A percentile compares a stretch with the other conserved stretches of the same genome.
phyloP scores from a whole-genome alignment of 1,140 invertebrate genomes.

The Acromyrmex heyeri region DNA sequence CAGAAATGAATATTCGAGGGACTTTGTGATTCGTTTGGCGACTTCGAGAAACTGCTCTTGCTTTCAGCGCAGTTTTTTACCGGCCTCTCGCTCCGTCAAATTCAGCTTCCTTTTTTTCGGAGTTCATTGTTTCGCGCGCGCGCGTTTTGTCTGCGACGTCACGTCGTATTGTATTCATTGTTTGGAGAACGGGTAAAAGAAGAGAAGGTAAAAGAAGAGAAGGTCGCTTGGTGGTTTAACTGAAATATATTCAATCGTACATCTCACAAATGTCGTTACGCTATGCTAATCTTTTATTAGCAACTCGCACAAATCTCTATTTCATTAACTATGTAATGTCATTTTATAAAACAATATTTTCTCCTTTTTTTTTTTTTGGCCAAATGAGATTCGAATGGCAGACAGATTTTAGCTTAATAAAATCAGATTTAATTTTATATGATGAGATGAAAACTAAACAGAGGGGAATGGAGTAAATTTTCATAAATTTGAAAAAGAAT shows the following conservation, averaged over 20 bases:
- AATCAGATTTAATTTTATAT: not conserved
- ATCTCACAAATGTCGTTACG: constrained; percentile 2
- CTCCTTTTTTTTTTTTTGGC: no score
- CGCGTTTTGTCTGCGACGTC: constrained; percentile 71
- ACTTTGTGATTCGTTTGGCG: constrained; percentile 46
- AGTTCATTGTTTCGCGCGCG: constrained; percentile 66
- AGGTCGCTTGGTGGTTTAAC: constrained; percentile 29
- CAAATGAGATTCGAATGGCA: not conserved
- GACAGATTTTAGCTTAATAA: not conserved
- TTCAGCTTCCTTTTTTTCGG: constrained; percentile 47
- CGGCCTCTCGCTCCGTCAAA: constrained; percentile 8
- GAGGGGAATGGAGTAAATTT: no score
- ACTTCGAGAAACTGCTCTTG: constrained; percentile 45
- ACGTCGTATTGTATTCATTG: constrained; percentile 73
- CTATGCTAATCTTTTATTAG: not conserved
- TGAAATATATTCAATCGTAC: constrained; percentile 51
- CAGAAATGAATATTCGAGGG: constrained; percentile 31
- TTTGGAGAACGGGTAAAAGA: constrained; percentile 64
- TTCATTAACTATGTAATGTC: constrained; percentile 1
- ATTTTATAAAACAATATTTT: not conserved
- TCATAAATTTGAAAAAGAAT: not conserved
- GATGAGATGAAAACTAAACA: not conserved
- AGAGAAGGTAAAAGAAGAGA: constrained; percentile 46
- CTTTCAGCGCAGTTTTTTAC: constrained; percentile 47
- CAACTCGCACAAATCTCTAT: not conserved